A percentile compares a stretch with the other conserved stretches of the same genome.
Evolutionary conservation across 2,797 vertebrate species (phyloP).

Genomic region (Sebastiscus tertius): DNA sequence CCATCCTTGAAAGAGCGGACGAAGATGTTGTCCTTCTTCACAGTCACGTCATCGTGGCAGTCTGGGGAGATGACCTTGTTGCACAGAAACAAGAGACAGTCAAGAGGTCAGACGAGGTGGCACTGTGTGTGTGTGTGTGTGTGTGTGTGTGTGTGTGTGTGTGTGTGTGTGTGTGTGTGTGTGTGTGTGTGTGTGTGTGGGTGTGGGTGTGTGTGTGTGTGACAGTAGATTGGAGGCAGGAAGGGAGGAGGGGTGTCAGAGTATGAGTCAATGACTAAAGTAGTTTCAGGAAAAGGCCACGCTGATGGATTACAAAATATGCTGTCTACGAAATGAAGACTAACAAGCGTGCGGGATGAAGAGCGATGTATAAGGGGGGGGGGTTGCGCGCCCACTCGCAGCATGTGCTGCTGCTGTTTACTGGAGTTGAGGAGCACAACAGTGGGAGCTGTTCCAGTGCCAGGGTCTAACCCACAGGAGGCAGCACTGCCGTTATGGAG

Average conservation of each 20-base stretch:
- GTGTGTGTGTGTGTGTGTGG: neutral
- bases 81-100: slow-evolving; percentile 50
- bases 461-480: slow-evolving; percentile 35
- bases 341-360: slow-evolving; percentile 13
- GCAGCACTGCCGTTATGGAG: slow-evolving; percentile 30
- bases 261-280: slow-evolving; percentile 27
- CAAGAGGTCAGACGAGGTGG: slow-evolving; percentile 36
- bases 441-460: slow-evolving; percentile 18
- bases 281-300: slow-evolving; percentile 47
- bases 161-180: neutral
- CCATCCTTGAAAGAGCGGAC: slow-evolving; percentile 88
- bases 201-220: neutral
- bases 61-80: slow-evolving; percentile 85
- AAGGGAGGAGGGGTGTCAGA: neutral
- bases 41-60: slow-evolving; percentile 83
- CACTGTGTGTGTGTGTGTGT: neutral
- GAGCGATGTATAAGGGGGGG: neutral
- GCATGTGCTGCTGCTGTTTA: slow-evolving; percentile 32
- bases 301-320: slow-evolving; percentile 44
- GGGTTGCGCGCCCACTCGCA: neutral
- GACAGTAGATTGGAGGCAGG: neutral
- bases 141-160: neutral
- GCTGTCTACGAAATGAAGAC: slow-evolving; percentile 18
- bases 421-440: slow-evolving; percentile 23
- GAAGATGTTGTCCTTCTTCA: slow-evolving; percentile 87